Conservation (phyloP, 64 coral and sea anemone species). For the Pocillopora damicornis region DNA sequence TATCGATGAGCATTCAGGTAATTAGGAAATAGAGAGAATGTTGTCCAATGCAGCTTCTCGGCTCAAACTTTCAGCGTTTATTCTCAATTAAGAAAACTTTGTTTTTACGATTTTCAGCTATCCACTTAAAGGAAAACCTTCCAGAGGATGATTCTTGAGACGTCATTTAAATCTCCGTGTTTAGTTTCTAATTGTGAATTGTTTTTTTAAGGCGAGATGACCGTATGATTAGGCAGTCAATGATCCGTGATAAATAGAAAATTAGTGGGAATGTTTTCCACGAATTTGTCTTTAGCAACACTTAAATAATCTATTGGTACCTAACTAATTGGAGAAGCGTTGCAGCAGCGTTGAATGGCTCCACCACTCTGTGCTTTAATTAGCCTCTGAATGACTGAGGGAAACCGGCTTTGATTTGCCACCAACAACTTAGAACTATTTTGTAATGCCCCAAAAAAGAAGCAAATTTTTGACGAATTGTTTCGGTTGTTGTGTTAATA, state of each 20-base stretch:
- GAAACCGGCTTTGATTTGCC: neutral
- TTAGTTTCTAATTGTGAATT: neutral
- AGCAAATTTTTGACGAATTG: too few relatives aligned
- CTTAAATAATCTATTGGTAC: neutral
- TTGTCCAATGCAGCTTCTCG: too few relatives aligned
- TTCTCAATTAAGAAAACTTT: too few relatives aligned
- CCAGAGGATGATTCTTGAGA: neutral
- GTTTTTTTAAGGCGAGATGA: neutral
- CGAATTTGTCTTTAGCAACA: neutral
- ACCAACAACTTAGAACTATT: neutral
- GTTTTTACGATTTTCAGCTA: too few relatives aligned
- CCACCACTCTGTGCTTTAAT: neutral
- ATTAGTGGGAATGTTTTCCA: neutral
- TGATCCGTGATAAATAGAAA: neutral
- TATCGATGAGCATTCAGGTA: too few relatives aligned
- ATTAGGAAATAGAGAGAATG: too few relatives aligned
- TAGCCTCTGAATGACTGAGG: neutral
- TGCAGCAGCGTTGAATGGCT: neutral
- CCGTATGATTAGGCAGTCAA: slow-evolving; percentile 5
- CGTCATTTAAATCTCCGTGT: neutral
- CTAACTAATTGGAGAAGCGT: neutral
- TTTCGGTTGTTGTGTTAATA: too few relatives aligned
- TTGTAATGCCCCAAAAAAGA: too few relatives aligned
- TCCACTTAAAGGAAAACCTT: neutral
- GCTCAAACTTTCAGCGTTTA: too few relatives aligned